phyloP scores from a whole-genome alignment of 2,888 invertebrate genomes.

The Oscheius sp. region DNA sequence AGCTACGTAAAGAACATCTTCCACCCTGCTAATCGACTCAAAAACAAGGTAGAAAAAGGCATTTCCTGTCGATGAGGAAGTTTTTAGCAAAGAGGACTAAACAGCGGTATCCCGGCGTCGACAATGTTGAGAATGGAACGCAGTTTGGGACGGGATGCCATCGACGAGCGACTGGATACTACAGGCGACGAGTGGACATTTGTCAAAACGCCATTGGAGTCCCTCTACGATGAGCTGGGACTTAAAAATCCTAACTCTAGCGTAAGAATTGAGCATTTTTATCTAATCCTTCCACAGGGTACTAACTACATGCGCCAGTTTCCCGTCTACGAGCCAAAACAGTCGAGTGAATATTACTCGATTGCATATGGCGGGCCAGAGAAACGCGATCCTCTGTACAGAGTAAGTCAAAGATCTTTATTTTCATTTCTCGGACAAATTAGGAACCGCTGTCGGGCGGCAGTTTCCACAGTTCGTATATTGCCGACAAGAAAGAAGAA shows the following conservation, averaged over 20 bases:
- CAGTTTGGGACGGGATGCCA: conserved; percentile 61
- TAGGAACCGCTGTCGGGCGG: conserved; percentile 1
- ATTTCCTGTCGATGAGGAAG: not conserved
- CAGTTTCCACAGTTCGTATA: conserved; percentile 42
- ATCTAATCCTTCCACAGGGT: conserved; percentile 17
- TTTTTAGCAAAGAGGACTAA: not conserved
- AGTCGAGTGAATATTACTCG: conserved; percentile 67
- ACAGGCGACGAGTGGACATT: conserved; percentile 50
- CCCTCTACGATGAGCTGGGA: conserved; percentile 62
- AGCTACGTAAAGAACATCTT: conserved; percentile 67
- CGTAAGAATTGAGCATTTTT: conserved; percentile 33
- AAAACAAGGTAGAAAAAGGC: conserved; percentile 26
- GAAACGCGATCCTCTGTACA: conserved; percentile 34
- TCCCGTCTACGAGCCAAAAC: conserved; percentile 70
- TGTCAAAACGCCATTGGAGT: conserved; percentile 63
- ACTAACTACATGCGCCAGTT: conserved; percentile 53
- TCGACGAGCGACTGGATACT: conserved; percentile 61
- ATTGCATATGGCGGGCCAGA: conserved; percentile 49
- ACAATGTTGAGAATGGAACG: conserved; percentile 67
- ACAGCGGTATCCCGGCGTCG: conserved; percentile 50
- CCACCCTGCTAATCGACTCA: conserved; percentile 54
- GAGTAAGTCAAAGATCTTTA: not conserved
- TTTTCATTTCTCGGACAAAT: not conserved
- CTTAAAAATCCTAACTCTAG: conserved; percentile 41
- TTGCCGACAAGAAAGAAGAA: conserved; percentile 57